These are phyloP conservation scores for Arenaria interpres DNA, from an alignment of 2,113 vertebrate genomes.

Conservation along the genomic window DNA sequence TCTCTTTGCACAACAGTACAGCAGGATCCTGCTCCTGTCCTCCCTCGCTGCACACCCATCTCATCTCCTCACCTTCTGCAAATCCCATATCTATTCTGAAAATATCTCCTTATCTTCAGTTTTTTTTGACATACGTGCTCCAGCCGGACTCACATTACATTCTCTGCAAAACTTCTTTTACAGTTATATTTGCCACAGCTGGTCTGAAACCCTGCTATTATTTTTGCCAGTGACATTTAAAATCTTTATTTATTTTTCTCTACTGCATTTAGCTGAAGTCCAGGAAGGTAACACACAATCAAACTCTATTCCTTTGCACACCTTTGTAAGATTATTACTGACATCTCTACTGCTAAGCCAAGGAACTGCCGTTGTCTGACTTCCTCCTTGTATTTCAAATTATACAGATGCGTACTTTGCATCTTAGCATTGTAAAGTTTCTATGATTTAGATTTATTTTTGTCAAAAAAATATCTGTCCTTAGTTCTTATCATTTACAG, in stretches of 20 bases:
- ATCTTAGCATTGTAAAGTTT: not conserved
- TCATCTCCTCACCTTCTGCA: not conserved
- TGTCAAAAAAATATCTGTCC: not conserved
- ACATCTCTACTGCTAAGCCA: not conserved
- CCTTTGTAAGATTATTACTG: not conserved
- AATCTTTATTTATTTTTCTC: not conserved
- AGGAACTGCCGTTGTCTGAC: not conserved
- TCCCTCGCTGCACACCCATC: not conserved
- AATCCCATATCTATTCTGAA: not conserved
- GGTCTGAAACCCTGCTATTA: not conserved
- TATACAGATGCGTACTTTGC: not conserved
- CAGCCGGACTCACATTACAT: rapidly evolving
- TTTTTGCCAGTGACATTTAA: not conserved
- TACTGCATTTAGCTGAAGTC: not conserved
- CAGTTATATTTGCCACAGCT: not conserved
- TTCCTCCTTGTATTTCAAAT: not conserved
- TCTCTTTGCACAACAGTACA: not conserved
- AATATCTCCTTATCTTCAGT: not conserved
- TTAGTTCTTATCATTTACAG: not conserved
- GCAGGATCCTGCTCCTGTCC: not conserved
- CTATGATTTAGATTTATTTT: not conserved
- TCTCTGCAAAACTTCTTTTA: not conserved
- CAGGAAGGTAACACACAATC: not conserved
- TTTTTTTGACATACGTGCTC: not conserved
- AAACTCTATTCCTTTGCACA: not conserved